A percentile compares a stretch with the other conserved stretches of the same genome.
These are phyloP conservation scores for Protaetia brevitarsis DNA, from an alignment of 1,140 invertebrate genomes.

Conservation along the genomic window DNA sequence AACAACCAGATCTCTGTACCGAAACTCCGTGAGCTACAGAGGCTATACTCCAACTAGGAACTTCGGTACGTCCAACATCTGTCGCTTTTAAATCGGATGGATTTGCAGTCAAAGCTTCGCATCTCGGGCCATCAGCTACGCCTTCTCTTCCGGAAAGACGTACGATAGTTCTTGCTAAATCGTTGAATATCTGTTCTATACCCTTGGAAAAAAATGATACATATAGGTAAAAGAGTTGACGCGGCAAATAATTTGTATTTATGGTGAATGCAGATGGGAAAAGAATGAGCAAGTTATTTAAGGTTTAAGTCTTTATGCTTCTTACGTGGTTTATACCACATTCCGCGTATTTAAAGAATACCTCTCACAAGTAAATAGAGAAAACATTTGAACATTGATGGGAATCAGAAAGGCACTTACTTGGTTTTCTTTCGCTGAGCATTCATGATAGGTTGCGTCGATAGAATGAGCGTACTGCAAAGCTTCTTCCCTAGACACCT, in stretches of 20 bases:
- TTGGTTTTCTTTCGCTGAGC: slow-evolving; percentile 74
- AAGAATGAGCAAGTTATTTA: no score
- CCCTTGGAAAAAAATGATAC: slow-evolving; percentile 56
- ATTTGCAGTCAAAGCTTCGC: slow-evolving; percentile 47
- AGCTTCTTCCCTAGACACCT: slow-evolving; percentile 66
- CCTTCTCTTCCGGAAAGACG: slow-evolving; percentile 51
- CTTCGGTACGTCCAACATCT: slow-evolving; percentile 55
- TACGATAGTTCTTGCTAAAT: slow-evolving; percentile 59
- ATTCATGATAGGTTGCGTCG: slow-evolving; percentile 79
- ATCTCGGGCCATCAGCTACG: slow-evolving; percentile 52
- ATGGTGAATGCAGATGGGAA: no score
- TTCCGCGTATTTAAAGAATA: no score
- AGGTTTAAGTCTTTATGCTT: no score
- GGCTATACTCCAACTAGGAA: slow-evolving; percentile 55
- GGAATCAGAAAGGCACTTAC: no score
- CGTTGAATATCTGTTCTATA: slow-evolving; percentile 66
- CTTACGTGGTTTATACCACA: no score
- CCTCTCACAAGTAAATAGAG: no score
- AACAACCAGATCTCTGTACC: slow-evolving; percentile 56
- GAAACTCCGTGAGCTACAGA: slow-evolving; percentile 60
- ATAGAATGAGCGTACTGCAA: slow-evolving; percentile 75
- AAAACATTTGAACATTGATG: no score
- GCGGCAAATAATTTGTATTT: neutral
- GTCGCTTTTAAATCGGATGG: slow-evolving; percentile 52
- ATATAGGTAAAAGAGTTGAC: neutral